These are phyloP conservation scores for Rousettus leschenaultii DNA, from an alignment of 2,113 vertebrate genomes.

Conservation along the genomic window DNA sequence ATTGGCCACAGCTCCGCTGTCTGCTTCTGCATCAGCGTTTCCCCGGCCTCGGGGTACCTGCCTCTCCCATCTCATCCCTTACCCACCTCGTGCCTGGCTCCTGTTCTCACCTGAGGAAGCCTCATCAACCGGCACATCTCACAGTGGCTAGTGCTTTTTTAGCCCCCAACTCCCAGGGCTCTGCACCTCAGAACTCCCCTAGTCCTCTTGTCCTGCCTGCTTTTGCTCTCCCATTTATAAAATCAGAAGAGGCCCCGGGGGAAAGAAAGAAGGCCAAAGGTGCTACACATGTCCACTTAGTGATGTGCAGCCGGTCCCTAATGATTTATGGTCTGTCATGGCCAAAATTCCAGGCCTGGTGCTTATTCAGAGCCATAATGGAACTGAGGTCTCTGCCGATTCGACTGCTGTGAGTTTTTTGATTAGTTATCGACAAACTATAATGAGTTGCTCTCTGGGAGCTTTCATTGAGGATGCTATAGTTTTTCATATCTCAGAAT, in stretches of 20 bases:
- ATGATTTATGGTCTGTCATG: neutral
- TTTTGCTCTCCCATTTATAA: neutral
- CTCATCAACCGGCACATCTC: fast-evolving
- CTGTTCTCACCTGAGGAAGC: neutral
- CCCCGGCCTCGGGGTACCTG: neutral
- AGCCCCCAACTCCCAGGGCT: neutral
- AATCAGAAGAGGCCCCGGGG: neutral
- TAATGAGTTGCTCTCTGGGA: neutral
- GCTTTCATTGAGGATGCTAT: neutral
- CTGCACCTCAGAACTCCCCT: neutral
- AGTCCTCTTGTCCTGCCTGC: neutral
- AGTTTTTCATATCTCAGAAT: neutral
- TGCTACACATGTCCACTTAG: neutral
- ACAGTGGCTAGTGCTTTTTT: fast-evolving
- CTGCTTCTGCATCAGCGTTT: fast-evolving
- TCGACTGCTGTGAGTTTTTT: neutral
- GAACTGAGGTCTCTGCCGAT: neutral
- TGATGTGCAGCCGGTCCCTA: neutral
- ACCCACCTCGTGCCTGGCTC: fast-evolving
- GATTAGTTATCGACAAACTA: neutral
- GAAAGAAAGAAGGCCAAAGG: neutral
- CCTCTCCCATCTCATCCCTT: neutral
- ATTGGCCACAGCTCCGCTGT: fast-evolving
- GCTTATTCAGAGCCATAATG: neutral
- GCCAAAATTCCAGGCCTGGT: neutral